These are phyloP conservation scores for Caenorhabditis brenneri DNA, from an alignment of 1,140 invertebrate genomes.

Conservation along the genomic window DNA sequence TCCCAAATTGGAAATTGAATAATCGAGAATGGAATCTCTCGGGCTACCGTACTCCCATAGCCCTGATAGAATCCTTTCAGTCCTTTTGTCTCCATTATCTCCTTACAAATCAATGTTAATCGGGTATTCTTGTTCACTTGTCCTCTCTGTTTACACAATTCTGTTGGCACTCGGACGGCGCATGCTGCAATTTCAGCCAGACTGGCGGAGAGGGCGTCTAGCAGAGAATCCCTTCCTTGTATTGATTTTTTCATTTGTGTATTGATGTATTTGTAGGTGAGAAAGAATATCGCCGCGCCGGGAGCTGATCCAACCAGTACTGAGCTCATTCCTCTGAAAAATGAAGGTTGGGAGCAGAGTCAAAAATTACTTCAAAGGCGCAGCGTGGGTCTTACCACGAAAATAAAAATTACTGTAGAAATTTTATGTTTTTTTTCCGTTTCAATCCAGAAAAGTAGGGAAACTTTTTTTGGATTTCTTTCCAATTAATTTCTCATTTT, in stretches of 20 bases:
- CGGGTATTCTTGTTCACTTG: constrained; percentile 77
- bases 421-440: too few relatives aligned
- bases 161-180: constrained; percentile 86
- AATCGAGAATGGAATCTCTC: constrained; percentile 92
- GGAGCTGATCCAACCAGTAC: constrained; percentile 70
- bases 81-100: constrained; percentile 75
- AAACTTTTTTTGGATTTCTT: too few relatives aligned
- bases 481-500: too few relatives aligned
- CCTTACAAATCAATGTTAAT: constrained; percentile 75
- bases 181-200: constrained; percentile 77
- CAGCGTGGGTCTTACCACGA: too few relatives aligned
- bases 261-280: constrained; percentile 80
- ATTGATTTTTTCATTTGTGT: constrained; percentile 12
- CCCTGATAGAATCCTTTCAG: constrained; percentile 84
- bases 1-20: constrained; percentile 96
- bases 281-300: constrained; percentile 87
- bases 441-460: too few relatives aligned
- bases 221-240: constrained; percentile 69
- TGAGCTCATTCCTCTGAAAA: constrained; percentile 58
- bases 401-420: too few relatives aligned
- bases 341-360: too few relatives aligned
- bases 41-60: constrained; percentile 83
- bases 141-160: constrained; percentile 90
- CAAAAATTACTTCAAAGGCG: too few relatives aligned
- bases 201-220: constrained; percentile 61